A percentile compares a stretch with the other conserved stretches of the same genome.
These are phyloP conservation scores for Cotesia glomerata DNA, from an alignment of 1,140 invertebrate species.

Conservation along the genomic window DNA sequence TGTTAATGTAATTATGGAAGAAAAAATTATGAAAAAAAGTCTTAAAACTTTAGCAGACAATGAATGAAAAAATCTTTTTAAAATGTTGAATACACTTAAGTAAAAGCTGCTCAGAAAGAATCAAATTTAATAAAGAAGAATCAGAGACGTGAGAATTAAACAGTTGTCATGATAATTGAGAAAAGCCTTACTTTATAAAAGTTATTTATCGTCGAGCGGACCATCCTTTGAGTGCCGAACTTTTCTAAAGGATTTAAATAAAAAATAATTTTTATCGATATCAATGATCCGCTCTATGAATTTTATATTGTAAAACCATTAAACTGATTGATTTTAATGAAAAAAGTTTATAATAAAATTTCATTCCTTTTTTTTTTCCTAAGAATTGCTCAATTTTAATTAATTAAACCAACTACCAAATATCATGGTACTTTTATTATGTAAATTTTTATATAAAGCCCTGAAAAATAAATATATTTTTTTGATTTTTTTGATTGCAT, in stretches of 20 bases:
- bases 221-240: background rate
- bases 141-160: conserved; percentile 14
- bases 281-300: background rate
- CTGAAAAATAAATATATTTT: too few relatives aligned
- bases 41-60: background rate
- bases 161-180: conserved; percentile 25
- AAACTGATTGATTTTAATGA: too few relatives aligned
- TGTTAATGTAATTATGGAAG: background rate
- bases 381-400: too few relatives aligned
- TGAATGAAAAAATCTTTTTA: background rate
- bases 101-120: conserved; percentile 14
- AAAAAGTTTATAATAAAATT: too few relatives aligned
- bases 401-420: too few relatives aligned
- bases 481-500: too few relatives aligned
- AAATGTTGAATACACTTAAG: background rate
- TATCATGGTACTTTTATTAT: too few relatives aligned
- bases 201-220: conserved; percentile 1
- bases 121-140: conserved; percentile 22
- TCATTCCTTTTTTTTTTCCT: too few relatives aligned
- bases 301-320: background rate
- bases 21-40: background rate
- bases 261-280: background rate
- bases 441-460: too few relatives aligned
- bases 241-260: background rate
- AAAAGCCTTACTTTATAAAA: conserved; percentile 18